Conservation (phyloP, 92 coral and sea anemone species). For the Parazoanthus atlanticus region DNA sequence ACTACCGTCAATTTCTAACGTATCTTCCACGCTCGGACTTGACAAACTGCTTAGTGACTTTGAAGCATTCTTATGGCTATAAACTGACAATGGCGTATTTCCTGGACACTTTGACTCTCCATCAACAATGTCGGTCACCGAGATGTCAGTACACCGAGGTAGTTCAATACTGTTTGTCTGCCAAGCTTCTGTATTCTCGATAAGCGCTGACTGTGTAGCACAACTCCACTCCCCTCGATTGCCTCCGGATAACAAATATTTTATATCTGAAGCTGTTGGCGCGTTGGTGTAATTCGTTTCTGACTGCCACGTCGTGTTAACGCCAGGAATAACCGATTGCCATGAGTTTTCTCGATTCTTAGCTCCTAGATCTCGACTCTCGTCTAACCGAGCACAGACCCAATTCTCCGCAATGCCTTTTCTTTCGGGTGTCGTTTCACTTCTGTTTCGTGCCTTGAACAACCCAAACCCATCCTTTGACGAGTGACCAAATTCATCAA, state of each 20-base stretch:
- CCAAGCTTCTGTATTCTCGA: neutral
- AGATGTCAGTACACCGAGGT: neutral
- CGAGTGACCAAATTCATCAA: constrained; percentile 34
- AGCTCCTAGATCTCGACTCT: neutral
- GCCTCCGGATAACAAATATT: neutral
- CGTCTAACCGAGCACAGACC: neutral
- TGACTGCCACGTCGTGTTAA: constrained; percentile 5
- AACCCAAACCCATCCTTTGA: neutral
- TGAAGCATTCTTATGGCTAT: neutral
- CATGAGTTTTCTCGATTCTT: neutral
- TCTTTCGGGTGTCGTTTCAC: neutral
- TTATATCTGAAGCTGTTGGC: neutral
- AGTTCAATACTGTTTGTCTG: constrained; percentile 12
- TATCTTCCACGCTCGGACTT: neutral
- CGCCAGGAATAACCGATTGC: neutral
- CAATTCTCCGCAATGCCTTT: neutral
- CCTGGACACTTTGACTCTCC: neutral
- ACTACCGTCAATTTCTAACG: neutral
- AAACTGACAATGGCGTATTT: neutral
- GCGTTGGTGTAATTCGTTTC: neutral
- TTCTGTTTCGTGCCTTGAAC: neutral
- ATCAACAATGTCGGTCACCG: neutral
- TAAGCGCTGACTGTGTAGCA: neutral
- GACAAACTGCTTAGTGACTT: neutral
- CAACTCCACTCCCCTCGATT: neutral